phyloP scores from a whole-genome alignment of 2,113 vertebrate genomes.

The Centropristis striata region DNA sequence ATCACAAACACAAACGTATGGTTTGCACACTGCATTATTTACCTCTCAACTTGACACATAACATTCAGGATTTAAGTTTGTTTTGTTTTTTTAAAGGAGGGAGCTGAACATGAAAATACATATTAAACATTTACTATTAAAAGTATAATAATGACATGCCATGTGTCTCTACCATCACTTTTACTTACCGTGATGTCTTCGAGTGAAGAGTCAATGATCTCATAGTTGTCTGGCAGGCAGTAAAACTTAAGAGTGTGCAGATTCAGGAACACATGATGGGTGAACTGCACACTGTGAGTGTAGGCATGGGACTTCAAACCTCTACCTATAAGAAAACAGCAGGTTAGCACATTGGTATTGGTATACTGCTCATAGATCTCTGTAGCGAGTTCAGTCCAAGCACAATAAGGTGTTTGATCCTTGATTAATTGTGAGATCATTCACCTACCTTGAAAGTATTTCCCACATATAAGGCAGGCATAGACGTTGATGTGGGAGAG shows the following conservation, averaged over 20 bases:
- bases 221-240: constrained; percentile 97
- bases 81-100: no score
- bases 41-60: background rate
- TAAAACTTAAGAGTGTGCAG: constrained; percentile 98
- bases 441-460: constrained; percentile 94
- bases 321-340: constrained; percentile 85
- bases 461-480: constrained; percentile 96
- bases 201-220: constrained; percentile 97
- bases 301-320: constrained; percentile 97
- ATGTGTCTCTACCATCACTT: background rate
- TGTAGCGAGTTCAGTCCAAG: constrained; percentile 2
- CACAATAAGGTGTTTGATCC: background rate
- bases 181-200: constrained; percentile 94
- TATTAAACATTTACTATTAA: background rate
- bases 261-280: constrained; percentile 97
- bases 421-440: background rate
- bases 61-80: background rate
- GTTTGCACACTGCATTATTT: background rate
- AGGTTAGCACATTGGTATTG: no score
- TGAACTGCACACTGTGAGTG: constrained; percentile 97
- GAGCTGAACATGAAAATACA: background rate
- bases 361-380: no score
- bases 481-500: constrained; percentile 97
- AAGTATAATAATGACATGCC: background rate
- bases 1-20: constrained; percentile 6